Conservation (phyloP, 2,888 invertebrate species). For the Xestia xanthographa region DNA sequence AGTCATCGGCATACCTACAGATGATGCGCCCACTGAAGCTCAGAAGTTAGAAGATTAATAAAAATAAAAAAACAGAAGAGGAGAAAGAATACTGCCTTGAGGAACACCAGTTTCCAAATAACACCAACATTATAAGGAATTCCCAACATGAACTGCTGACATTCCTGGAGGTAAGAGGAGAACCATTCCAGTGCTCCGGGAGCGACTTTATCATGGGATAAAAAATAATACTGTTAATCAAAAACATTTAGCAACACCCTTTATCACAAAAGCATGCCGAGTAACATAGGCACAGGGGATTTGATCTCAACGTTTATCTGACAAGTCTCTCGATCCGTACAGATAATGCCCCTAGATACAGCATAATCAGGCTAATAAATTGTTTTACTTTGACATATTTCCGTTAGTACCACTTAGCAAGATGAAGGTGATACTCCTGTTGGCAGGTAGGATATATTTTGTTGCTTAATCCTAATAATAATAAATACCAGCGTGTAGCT, state of each 20-base stretch:
- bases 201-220: too few species aligned
- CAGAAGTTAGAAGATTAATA: too few species aligned
- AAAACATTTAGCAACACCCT: slow-evolving; percentile 13
- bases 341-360: slow-evolving; percentile 41
- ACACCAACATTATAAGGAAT: too few species aligned
- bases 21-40: too few species aligned
- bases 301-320: slow-evolving; percentile 57
- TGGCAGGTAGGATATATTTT: slow-evolving; percentile 76
- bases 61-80: too few species aligned
- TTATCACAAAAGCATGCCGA: neutral
- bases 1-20: too few species aligned
- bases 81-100: too few species aligned
- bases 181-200: too few species aligned
- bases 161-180: too few species aligned
- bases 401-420: slow-evolving; percentile 61
- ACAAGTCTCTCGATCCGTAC: slow-evolving; percentile 15
- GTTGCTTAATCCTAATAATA: slow-evolving; percentile 14
- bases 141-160: too few species aligned
- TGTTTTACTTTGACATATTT: slow-evolving; percentile 48
- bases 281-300: slow-evolving; percentile 30
- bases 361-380: slow-evolving; percentile 65
- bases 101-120: too few species aligned
- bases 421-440: slow-evolving; percentile 81
- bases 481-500: neutral
- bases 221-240: too few species aligned